phyloP scores from a whole-genome alignment of 2,113 vertebrate species.

The Aldabrachelys gigantea region DNA sequence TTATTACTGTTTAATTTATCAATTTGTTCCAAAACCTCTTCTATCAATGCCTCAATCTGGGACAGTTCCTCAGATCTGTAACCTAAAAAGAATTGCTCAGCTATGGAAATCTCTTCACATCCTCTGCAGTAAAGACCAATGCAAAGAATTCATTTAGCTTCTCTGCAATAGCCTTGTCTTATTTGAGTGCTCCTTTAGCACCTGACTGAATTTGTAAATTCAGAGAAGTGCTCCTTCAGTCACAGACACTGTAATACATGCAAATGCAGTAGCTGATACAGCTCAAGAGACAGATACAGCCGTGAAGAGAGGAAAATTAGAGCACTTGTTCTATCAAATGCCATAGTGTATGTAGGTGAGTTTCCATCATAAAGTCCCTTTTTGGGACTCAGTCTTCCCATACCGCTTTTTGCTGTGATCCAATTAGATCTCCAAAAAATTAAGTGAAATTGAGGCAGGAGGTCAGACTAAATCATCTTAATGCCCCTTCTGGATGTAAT shows the following conservation, averaged over 20 bases:
- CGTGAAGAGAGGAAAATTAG: not conserved
- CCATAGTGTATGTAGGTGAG: not conserved
- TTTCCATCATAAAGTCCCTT: not conserved
- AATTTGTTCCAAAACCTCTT: too few relatives aligned
- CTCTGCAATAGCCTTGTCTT: too few relatives aligned
- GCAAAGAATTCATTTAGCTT: too few relatives aligned
- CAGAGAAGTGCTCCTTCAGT: not conserved
- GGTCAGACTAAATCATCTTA: too few relatives aligned
- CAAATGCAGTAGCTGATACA: not conserved
- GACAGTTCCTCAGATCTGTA: too few relatives aligned
- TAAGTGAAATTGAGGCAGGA: not conserved
- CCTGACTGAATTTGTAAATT: not conserved
- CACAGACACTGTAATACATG: not conserved
- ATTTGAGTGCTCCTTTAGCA: too few relatives aligned
- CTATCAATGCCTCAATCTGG: too few relatives aligned
- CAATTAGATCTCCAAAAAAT: not conserved
- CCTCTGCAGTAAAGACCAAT: too few relatives aligned
- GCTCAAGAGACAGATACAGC: not conserved
- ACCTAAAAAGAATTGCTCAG: too few relatives aligned
- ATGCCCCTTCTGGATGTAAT: too few relatives aligned
- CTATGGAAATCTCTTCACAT: too few relatives aligned
- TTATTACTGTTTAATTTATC: too few relatives aligned
- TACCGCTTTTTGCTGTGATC: not conserved
- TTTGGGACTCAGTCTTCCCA: not conserved
- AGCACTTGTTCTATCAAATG: not conserved